Evolutionary conservation across 2,888 invertebrate genomes (phyloP), one percentile per base, ranked within the genome.

Genomic region (Drosophila recens): DNA sequence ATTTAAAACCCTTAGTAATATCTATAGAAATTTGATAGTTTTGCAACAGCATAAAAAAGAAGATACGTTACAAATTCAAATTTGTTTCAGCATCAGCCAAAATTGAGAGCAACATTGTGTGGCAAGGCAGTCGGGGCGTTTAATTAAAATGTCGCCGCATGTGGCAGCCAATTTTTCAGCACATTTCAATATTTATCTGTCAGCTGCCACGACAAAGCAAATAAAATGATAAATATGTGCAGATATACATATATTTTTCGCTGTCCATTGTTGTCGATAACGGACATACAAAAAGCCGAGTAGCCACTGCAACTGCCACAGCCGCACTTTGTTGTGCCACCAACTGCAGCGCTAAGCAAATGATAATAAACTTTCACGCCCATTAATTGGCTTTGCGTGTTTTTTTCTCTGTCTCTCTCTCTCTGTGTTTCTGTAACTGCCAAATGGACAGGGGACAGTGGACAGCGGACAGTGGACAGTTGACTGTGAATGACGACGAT

Each of bases 281-380:
- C 23, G 48, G 27, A 8, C 34, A 36, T 23, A 59, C 40, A 59
- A 23, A 64, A 72, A 78, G 80, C 61, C 76, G 66, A 67, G 72
- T 64, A 75, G 77, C 61, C 40, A 34, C 52, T 53, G 64, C 38
- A 45, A 17, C 52, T 61, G 65, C 43, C 33, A 15, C 72, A 53
- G 72, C 59, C 45, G 51, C 65, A 73, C 69, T 68, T 69, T 42
- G 45, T 48, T 42, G 51, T 52, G 49, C 59, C 54, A 40, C 45
- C 61, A 66, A 48, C 54, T 42, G 49, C 58, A 45, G 43, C 30
- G 54, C 79, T 68, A 74, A 79, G 77, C 84, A 82, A 87, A 80
- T 80, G 80, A 85, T 89, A 87, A 89, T 87, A 87, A 89, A 89
- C 86, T 86, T 86, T 86, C 86, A 86, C 86, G 90, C 86, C 86